Percentiles rank a stretch among this genome's conserved stretches.
Conservation (phyloP, 2,888 invertebrate species). For the Spodoptera exigua region DNA sequence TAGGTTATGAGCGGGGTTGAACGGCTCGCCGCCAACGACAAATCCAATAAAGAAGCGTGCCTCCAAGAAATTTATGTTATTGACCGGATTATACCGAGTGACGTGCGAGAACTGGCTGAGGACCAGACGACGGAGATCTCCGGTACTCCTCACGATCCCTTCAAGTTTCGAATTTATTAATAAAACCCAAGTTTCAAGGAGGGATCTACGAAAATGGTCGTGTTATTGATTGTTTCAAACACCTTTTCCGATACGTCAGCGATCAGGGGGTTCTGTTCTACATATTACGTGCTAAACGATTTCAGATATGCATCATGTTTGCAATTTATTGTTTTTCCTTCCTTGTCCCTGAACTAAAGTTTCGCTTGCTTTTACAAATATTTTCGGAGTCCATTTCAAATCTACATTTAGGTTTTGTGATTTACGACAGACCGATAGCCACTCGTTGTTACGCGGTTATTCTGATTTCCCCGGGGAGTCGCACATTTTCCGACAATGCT, state of each 20-base stretch:
- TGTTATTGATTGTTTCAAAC: slow-evolving; percentile 85
- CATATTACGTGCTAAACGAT: slow-evolving; percentile 82
- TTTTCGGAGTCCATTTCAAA: slow-evolving; percentile 38
- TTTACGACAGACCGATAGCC: slow-evolving; percentile 47
- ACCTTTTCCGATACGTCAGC: slow-evolving; percentile 84
- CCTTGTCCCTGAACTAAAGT: slow-evolving; percentile 25
- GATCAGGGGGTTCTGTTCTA: slow-evolving; percentile 76
- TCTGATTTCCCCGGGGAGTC: slow-evolving; percentile 49
- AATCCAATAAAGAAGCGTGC: slow-evolving; percentile 85
- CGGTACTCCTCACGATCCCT: slow-evolving; percentile 57
- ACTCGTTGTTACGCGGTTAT: slow-evolving; percentile 38
- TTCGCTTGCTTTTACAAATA: slow-evolving; percentile 26
- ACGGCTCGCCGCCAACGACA: slow-evolving; percentile 79
- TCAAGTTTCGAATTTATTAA: slow-evolving; percentile 60
- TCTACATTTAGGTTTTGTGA: slow-evolving; percentile 38
- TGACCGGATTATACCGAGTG: slow-evolving; percentile 85
- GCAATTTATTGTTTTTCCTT: slow-evolving; percentile 70
- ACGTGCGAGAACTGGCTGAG: slow-evolving; percentile 77
- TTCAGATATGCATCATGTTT: slow-evolving; percentile 70
- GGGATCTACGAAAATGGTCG: slow-evolving; percentile 73
- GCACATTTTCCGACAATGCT: slow-evolving; percentile 36
- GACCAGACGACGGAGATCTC: slow-evolving; percentile 71
- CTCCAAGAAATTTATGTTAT: slow-evolving; percentile 86
- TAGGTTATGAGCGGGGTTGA: slow-evolving; percentile 77
- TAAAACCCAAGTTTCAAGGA: slow-evolving; percentile 59